phyloP scores from a whole-genome alignment of 1,140 invertebrate genomes.

The Colletes latitarsis region DNA sequence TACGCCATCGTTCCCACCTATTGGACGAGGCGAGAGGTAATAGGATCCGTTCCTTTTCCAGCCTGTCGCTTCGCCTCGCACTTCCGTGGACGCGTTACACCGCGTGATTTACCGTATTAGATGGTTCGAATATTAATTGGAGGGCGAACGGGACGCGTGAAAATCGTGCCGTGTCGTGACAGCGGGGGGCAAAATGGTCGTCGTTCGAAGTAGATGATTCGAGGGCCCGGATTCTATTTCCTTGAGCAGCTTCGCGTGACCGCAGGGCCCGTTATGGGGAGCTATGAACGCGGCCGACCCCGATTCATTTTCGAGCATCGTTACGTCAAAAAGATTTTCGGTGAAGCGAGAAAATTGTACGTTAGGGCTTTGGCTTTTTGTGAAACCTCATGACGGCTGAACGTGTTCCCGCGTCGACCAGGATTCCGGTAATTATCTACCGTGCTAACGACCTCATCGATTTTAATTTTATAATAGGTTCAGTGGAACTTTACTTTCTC shows the following conservation, averaged over 20 bases:
- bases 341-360: conserved; percentile 12
- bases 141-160: conserved; percentile 41
- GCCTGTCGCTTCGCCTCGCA: conserved; percentile 60
- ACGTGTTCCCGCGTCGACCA: not conserved
- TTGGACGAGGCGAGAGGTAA: conserved; percentile 50
- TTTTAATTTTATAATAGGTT: no score
- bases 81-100: conserved; percentile 19
- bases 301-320: conserved; percentile 8
- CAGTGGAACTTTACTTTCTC: no score
- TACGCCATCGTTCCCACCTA: conserved; percentile 42
- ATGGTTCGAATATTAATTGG: conserved; percentile 73
- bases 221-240: conserved; percentile 28
- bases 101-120: conserved; percentile 56
- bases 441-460: no score
- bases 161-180: conserved; percentile 49
- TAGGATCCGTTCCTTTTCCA: conserved; percentile 63
- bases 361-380: not conserved
- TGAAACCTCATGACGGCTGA: not conserved
- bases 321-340: conserved; percentile 28
- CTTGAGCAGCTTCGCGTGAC: conserved; percentile 1
- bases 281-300: not conserved
- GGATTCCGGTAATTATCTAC: not conserved
- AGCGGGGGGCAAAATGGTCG: conserved; percentile 34
- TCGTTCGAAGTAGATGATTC: conserved; percentile 29
- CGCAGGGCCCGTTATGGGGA: not conserved